Base-by-base conservation (phyloP, 2,113 vertebrate species). In the Chloropsis hardwickii region DNA sequence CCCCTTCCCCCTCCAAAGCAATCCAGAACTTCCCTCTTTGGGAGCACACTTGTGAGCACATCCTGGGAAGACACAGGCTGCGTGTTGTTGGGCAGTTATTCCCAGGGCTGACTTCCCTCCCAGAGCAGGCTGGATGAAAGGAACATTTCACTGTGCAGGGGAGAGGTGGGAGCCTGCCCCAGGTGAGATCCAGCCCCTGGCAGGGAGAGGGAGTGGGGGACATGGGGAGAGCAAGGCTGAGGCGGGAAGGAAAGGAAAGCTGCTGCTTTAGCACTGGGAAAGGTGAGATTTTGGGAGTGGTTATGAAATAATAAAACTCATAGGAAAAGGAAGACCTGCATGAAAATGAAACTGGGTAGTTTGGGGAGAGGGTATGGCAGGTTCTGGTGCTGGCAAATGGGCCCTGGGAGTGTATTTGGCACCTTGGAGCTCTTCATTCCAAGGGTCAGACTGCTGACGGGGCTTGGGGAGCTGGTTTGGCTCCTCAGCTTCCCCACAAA, bases 31-130 rank as follows among this genome's bases (percentile, higher is more conserved):
- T 51, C 85, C 95, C 92, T 69, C 72, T 83, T n/a, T 1, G 7
- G 21, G 8, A 84, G 67, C 6, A 4, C 5, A 28, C 74, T 58
- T 58, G 72, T 5, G n/a, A 85, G 54, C 51, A 11, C 82, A 64
- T 84, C 61, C 70, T 53, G 62, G 92, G 39, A 85, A 92, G 79
- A 96, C 97, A 98, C 97, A 97, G 91, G 76, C 60, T 89, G 86
- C 95, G 97, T 97, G 96, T 98, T 98, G 95, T 91, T 81, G 60
- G 5, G 92, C 88, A 76, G 90, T 73, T 92, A 57, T 78, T 91
- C 81, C 94, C 89, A 95, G 91, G 83, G 86, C 86, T 97, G 61
- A 69, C 91, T 95, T 97, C 80, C 67, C 74, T 86, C 42, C 51
- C 28, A 20, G 82, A 79, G 39, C 42, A n/a, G 82, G 50, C 47